Base-by-base conservation (phyloP, 2,797 vertebrate species). In the Phataginus tetradactyla region DNA sequence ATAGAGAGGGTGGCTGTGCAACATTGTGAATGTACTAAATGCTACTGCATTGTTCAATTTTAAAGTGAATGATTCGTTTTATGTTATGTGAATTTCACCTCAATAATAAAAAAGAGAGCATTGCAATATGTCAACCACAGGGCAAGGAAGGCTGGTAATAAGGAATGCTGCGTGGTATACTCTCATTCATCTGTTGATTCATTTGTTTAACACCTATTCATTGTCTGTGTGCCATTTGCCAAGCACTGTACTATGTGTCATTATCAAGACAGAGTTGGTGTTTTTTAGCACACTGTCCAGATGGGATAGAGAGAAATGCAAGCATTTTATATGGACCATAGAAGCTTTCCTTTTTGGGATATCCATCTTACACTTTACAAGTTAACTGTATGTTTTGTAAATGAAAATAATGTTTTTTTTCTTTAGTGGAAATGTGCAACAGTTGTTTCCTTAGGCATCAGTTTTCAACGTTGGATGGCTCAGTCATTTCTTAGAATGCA, bases 401-500 rank as follows among this genome's bases (percentile, higher is more conserved):
- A 68, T 63, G 57, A 81, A 96, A 72, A 55, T 29, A 72, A 15
- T 4, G 3, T 29, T 57, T 51, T 69, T 42, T 68, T n/a, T 80
- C 18, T 68, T 84, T 75, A 49, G 11, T 68, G 32, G 11, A 45
- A 39, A 93, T 57, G 1, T 51, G 32, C 32, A 86, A 59, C 29
- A 69, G 51, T 75, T 64, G 18, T 86, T 89, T 90, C 27, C n/a
- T 74, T 13, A 78, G 42, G 34, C 34, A 37, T 8, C 42, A 45
- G 37, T 83, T 84, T 74, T 86, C 57, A 57, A 86, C 86, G 74
- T 34, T 37, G 6, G 55, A 57, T 66, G 53, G 34, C 10, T 91
- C 66, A 77, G 61, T 89, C 34, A 61, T 20, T 61, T 89, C n/a
- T 79, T 86, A 95, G 86, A 83, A 74, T 74, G 55, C 13, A 86